Evolutionary conservation across 37 sponge, comb jelly and placozoan genomes (phyloP).

Genomic region (Halichondria panicea): DNA sequence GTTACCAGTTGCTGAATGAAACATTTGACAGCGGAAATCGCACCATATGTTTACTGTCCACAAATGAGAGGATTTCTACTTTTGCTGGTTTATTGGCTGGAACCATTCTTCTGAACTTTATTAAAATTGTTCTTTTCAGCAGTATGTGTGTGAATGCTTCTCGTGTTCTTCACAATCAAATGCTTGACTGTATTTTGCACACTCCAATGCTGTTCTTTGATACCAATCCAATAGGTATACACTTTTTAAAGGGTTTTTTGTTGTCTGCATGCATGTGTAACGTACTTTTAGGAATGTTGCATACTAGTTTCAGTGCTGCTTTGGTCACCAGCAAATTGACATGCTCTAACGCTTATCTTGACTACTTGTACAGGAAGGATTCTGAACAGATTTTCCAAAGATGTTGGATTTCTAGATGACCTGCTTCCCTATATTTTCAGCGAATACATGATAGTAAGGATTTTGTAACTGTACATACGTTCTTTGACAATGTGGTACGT

Average conservation of each 20-base stretch:
- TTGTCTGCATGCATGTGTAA: too few relatives aligned
- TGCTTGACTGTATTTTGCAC: slow-evolving; percentile 58
- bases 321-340: too few relatives aligned
- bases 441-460: slow-evolving; percentile 36
- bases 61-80: slow-evolving; percentile 31
- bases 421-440: slow-evolving; percentile 50
- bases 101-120: slow-evolving; percentile 13
- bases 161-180: slow-evolving; percentile 62
- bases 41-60: slow-evolving; percentile 12
- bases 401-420: slow-evolving; percentile 75
- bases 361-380: slow-evolving; percentile 61
- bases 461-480: background rate
- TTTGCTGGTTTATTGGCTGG: slow-evolving; percentile 19
- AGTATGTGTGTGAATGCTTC: slow-evolving; percentile 57
- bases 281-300: too few relatives aligned
- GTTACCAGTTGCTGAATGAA: too few relatives aligned
- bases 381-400: slow-evolving; percentile 81
- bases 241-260: too few relatives aligned
- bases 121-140: slow-evolving; percentile 15
- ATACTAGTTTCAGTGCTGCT: too few relatives aligned
- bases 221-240: slow-evolving; percentile 76
- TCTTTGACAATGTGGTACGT: background rate
- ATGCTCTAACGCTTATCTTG: too few relatives aligned
- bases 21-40: too few relatives aligned
- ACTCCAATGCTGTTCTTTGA: slow-evolving; percentile 83